Evolutionary conservation across 2,888 invertebrate genomes (phyloP).

Genomic region (Cerastoderma edule): DNA sequence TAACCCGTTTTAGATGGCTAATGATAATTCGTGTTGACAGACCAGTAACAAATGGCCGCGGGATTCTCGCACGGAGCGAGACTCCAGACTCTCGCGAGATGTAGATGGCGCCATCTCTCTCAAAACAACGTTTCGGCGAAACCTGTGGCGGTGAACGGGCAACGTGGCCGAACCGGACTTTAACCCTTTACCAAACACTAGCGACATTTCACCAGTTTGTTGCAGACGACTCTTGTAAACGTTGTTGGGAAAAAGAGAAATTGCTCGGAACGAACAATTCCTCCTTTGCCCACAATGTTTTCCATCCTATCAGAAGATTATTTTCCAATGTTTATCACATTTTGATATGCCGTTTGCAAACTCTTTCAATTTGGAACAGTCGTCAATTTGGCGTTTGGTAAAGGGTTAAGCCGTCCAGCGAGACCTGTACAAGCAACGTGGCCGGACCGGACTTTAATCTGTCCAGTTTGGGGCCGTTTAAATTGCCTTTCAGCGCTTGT

Average conservation of each 20-base stretch:
- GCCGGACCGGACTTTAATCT: slow-evolving; percentile 47
- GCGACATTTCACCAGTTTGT: no score
- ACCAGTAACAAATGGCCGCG: slow-evolving; percentile 34
- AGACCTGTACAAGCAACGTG: slow-evolving; percentile 7
- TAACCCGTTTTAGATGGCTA: slow-evolving; percentile 29
- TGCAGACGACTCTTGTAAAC: no score
- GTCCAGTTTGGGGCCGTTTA: slow-evolving; percentile 43
- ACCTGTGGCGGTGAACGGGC: slow-evolving; percentile 44
- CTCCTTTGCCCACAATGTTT: no score
- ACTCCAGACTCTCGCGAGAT: slow-evolving; percentile 27
- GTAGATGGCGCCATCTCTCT: slow-evolving; percentile 40
- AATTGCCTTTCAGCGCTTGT: slow-evolving; percentile 60
- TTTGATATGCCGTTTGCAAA: no score
- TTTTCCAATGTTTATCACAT: no score
- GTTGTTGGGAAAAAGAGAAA: no score
- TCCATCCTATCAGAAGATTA: no score
- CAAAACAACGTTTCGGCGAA: slow-evolving; percentile 19
- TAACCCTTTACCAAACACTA: no score
- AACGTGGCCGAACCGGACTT: slow-evolving; percentile 37
- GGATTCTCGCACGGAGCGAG: slow-evolving; percentile 7
- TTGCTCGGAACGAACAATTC: no score
- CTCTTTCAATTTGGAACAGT: no score
- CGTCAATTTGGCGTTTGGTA: no score
- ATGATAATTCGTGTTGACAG: slow-evolving; percentile 54
- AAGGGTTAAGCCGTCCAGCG: no score